A percentile compares a stretch with the other conserved stretches of the same genome.
These are phyloP conservation scores for Coleophora deauratella DNA, from an alignment of 2,888 invertebrate genomes.

Conservation along the genomic window DNA sequence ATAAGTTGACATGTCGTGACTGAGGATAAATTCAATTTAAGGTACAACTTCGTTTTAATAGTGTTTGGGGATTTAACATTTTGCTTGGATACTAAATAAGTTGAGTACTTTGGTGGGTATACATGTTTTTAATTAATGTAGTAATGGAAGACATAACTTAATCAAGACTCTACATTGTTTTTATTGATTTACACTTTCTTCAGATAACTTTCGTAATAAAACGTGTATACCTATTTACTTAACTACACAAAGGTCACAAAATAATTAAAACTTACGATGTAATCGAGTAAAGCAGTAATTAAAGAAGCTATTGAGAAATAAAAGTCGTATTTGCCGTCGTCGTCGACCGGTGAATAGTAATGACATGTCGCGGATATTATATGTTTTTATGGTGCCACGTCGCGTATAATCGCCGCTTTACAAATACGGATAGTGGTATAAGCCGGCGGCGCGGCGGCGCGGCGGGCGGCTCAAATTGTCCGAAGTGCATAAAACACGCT, in stretches of 20 bases:
- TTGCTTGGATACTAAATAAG: constrained; percentile 30
- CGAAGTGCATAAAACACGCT: too few species aligned
- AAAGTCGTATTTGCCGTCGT: constrained; percentile 2
- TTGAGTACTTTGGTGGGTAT: too few species aligned
- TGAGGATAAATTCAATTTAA: constrained; percentile 51
- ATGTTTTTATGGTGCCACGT: constrained; percentile 27
- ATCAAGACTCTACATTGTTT: too few species aligned
- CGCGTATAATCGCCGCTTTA: constrained; percentile 43
- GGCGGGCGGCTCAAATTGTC: too few species aligned
- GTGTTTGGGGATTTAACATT: constrained; percentile 24
- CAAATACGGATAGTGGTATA: constrained; percentile 45
- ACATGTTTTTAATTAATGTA: too few species aligned
- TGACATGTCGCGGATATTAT: constrained; percentile 9
- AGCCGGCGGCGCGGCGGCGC: constrained; percentile 13
- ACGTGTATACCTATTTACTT: too few species aligned
- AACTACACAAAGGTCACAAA: too few species aligned
- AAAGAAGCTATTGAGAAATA: constrained; percentile 7
- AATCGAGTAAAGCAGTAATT: constrained; percentile 12
- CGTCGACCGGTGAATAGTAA: neutral
- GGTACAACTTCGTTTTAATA: constrained; percentile 39
- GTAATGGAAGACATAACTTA: too few species aligned
- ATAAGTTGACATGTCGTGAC: constrained; percentile 56
- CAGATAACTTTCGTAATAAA: too few species aligned
- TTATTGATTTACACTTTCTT: too few species aligned
- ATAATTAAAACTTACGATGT: too few species aligned